phyloP scores from a whole-genome alignment of 2,797 vertebrate species.

The Valencia hispanica region DNA sequence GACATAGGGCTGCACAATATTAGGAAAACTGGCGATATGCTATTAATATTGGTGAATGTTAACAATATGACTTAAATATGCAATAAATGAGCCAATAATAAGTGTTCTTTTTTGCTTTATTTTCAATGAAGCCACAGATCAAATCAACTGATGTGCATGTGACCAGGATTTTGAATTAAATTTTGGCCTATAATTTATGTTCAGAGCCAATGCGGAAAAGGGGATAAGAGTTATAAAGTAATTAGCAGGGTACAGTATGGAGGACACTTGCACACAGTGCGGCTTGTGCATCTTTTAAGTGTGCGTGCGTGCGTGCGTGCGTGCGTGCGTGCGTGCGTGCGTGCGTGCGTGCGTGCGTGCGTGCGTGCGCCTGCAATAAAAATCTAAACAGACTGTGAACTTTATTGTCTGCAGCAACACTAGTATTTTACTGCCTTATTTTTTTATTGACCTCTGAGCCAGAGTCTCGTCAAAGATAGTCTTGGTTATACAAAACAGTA shows the following conservation, averaged over 20 bases:
- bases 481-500: not conserved
- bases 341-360: too few species aligned
- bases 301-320: too few species aligned
- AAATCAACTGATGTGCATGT: not conserved
- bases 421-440: conserved; percentile 26
- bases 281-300: conserved; percentile 3
- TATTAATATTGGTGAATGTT: too few species aligned
- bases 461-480: conserved; percentile 28
- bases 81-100: too few species aligned
- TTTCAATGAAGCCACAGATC: not conserved
- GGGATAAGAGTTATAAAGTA: conserved; percentile 1
- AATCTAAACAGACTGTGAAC: not conserved
- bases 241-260: not conserved
- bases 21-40: too few species aligned
- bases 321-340: too few species aligned
- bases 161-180: not conserved
- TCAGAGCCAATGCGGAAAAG: conserved; percentile 2
- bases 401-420: conserved; percentile 18
- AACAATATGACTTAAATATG: too few species aligned
- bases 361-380: conserved; percentile 14
- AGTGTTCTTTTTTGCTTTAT: too few species aligned
- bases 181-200: not conserved
- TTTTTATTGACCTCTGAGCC: conserved; percentile 11
- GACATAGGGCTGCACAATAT: too few species aligned
- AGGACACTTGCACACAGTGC: not conserved